Conservation (phyloP, 1,140 invertebrate genomes). For the Ruditapes philippinarum region DNA sequence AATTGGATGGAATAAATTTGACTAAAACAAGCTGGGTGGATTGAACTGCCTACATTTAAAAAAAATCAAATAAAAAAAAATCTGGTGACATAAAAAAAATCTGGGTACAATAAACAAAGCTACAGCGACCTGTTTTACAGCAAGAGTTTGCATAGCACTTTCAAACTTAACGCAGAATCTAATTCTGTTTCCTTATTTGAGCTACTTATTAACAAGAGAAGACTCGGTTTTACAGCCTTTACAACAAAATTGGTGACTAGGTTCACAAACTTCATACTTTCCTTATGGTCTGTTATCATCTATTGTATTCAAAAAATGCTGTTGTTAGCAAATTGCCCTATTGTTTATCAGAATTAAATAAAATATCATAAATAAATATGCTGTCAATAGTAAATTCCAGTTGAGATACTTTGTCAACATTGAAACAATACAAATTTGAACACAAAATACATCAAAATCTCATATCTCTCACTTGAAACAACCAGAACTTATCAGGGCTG, state of each 20-base stretch:
- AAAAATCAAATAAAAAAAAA: too few relatives aligned
- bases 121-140: background rate
- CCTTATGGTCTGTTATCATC: too few relatives aligned
- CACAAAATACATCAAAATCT: background rate
- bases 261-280: too few relatives aligned
- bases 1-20: too few relatives aligned
- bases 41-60: too few relatives aligned
- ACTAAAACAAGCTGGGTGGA: too few relatives aligned
- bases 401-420: background rate
- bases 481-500: background rate
- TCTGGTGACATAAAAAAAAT: background rate
- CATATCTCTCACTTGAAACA: background rate
- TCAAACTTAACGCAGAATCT: background rate
- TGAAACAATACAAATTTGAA: constrained; percentile 11
- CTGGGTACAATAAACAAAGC: background rate
- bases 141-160: background rate
- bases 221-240: background rate
- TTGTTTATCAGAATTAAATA: background rate
- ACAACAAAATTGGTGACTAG: background rate
- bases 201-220: background rate
- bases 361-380: background rate
- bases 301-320: background rate
- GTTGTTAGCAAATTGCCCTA: background rate
- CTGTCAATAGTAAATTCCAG: background rate
- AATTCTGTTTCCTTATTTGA: background rate